A percentile compares a stretch with the other conserved stretches of the same genome.
Conservation (phyloP, 2,888 invertebrate genomes). For the Smittia aterrima region DNA sequence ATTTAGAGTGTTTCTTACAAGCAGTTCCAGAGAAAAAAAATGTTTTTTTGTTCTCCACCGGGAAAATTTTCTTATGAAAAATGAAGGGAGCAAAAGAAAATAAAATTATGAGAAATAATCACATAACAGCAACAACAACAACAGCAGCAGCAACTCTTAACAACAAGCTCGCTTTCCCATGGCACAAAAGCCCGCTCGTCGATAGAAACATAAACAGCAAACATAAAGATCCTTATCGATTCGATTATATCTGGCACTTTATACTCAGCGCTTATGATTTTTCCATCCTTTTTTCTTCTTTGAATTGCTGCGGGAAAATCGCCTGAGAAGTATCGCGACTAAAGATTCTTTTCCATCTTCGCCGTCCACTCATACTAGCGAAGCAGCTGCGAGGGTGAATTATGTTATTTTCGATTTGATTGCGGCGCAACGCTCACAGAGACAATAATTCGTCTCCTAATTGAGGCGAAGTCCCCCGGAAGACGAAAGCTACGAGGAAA, state of each 20-base stretch:
- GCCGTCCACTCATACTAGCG: too few species aligned
- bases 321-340: not conserved
- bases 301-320: not conserved
- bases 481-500: not conserved
- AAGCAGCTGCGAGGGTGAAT: too few species aligned
- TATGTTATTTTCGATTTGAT: too few species aligned
- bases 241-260: constrained; percentile 15
- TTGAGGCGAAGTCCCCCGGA: not conserved
- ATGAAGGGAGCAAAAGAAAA: not conserved
- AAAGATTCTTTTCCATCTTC: not conserved
- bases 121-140: constrained; percentile 2
- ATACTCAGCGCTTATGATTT: not conserved
- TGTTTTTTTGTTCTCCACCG: not conserved
- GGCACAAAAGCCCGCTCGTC: not conserved
- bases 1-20: not conserved
- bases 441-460: too few species aligned
- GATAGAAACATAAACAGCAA: constrained; percentile 26
- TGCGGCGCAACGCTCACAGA: too few species aligned
- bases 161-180: not conserved
- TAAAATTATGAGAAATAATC: constrained; percentile 8
- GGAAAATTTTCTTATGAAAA: not conserved
- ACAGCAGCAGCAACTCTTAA: too few species aligned
- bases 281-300: not conserved
- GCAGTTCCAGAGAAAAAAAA: not conserved
- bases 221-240: constrained; percentile 29